Percentiles rank a stretch among this genome's conserved stretches.
Evolutionary conservation across 2,113 vertebrate species (phyloP).

Genomic region (Pampusana beccarii): DNA sequence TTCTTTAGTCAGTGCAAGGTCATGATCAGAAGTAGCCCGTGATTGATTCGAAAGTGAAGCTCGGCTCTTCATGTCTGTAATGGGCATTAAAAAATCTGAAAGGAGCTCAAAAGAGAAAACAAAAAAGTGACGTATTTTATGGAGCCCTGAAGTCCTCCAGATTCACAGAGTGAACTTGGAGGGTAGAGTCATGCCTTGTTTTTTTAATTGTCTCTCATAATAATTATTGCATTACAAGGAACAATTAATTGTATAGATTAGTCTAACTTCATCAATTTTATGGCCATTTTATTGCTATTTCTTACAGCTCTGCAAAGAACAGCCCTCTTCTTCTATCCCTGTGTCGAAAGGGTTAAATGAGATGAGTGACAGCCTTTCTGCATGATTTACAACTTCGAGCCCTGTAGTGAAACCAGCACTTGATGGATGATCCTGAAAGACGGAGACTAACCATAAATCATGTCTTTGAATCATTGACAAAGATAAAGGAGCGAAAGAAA

Average conservation of each 20-base stretch:
- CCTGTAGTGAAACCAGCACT: constrained; percentile 93
- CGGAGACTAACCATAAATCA: constrained; percentile 99
- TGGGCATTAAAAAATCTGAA: constrained; percentile 49
- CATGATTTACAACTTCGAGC: constrained; percentile 99
- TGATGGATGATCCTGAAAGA: constrained; percentile 99
- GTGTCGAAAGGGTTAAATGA: constrained; percentile 91
- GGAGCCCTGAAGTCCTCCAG: background rate
- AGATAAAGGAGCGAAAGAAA: constrained; percentile 99
- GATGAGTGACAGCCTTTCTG: constrained; percentile 99
- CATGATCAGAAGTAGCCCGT: constrained; percentile 55
- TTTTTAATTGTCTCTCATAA: constrained; percentile 16
- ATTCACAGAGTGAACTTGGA: background rate
- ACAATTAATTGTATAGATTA: constrained; percentile 40
- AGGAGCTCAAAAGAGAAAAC: constrained; percentile 41
- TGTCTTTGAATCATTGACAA: constrained; percentile 99
- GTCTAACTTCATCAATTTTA: constrained; percentile 19
- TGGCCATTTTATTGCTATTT: constrained; percentile 4
- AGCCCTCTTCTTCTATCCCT: background rate
- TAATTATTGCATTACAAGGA: constrained; percentile 50
- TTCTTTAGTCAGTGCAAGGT: constrained; percentile 68
- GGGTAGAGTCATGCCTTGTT: background rate
- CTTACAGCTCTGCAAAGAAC: background rate
- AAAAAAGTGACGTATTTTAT: constrained; percentile 27
- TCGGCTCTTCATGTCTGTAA: constrained; percentile 30
- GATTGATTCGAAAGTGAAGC: constrained; percentile 71